A percentile compares a stretch with the other conserved stretches of the same genome.
These are phyloP conservation scores for Triplophysa siluroides DNA, from an alignment of 2,113 vertebrate genomes.

Conservation along the genomic window DNA sequence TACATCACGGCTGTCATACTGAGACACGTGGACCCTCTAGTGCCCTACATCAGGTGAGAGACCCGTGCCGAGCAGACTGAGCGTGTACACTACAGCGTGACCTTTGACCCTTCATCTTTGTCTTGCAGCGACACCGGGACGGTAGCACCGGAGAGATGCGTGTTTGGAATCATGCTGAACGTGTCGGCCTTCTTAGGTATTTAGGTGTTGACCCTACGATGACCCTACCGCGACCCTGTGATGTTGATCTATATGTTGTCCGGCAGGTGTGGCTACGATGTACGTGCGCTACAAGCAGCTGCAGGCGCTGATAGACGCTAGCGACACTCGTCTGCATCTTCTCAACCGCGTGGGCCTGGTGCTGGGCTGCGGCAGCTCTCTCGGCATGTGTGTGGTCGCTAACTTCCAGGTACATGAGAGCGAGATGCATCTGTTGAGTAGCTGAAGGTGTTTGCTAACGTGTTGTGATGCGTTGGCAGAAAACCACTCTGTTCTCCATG, in stretches of 20 bases:
- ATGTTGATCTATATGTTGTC: constrained; percentile 21
- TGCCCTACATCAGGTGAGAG: constrained; percentile 91
- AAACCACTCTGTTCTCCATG: constrained; percentile 79
- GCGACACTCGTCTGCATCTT: constrained; percentile 63
- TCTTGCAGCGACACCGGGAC: constrained; percentile 85
- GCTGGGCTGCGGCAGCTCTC: constrained; percentile 82
- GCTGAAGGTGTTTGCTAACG: no score
- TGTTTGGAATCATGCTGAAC: constrained; percentile 93
- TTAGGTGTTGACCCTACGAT: not conserved
- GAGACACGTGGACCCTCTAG: constrained; percentile 84
- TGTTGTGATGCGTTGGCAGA: constrained; percentile 67
- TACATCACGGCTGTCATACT: constrained; percentile 86
- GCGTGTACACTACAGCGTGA: no score
- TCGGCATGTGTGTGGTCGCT: constrained; percentile 92
- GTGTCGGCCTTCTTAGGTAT: constrained; percentile 84
- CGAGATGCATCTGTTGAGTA: no score
- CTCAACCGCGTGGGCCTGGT: constrained; percentile 78
- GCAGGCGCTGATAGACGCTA: constrained; percentile 85
- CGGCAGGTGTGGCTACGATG: constrained; percentile 82
- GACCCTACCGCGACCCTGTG: not conserved
- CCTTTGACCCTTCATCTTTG: not conserved
- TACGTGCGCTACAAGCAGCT: constrained; percentile 85
- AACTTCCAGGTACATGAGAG: constrained; percentile 74
- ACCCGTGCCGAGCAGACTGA: not conserved
- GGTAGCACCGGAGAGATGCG: constrained; percentile 85